These are phyloP conservation scores for Rhopilema esculentum DNA, from an alignment of 30 jellyfish, hydroid and myxozoan species.

Conservation along the genomic window DNA sequence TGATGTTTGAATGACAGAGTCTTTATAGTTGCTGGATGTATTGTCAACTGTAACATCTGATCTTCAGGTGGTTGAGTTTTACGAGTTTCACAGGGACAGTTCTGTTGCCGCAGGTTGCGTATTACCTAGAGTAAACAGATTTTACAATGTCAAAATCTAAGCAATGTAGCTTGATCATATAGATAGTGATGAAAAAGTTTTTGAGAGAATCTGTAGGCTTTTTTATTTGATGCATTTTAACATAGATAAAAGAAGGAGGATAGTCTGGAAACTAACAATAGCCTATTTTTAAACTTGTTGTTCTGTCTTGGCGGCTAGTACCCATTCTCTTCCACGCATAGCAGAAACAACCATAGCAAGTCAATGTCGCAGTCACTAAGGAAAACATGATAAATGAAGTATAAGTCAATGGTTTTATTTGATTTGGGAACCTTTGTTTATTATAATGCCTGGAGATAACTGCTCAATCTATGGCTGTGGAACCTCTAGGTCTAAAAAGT, in stretches of 20 bases:
- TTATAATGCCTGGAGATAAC: slow-evolving; percentile 27
- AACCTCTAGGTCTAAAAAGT: slow-evolving; percentile 15
- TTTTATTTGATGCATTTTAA: background rate
- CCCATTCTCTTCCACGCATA: slow-evolving; percentile 30
- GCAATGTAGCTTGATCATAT: background rate
- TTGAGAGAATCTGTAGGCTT: background rate
- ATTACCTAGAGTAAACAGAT: background rate
- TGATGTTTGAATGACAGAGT: background rate
- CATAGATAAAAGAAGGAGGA: background rate
- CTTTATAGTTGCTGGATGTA: background rate
- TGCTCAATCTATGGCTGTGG: slow-evolving; percentile 46
- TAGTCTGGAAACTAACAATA: slow-evolving; percentile 34
- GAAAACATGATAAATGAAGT: background rate
- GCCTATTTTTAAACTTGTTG: slow-evolving; percentile 12
- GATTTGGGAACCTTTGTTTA: background rate
- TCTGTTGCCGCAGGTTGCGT: background rate
- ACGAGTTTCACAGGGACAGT: background rate
- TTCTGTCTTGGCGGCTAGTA: slow-evolving; percentile 9
- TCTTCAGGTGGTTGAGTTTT: background rate
- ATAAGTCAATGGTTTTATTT: background rate
- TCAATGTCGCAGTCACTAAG: background rate
- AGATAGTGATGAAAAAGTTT: background rate
- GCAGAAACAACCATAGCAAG: slow-evolving; percentile 11
- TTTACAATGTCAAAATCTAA: background rate
- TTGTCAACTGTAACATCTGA: background rate